phyloP scores from a whole-genome alignment of 2,113 vertebrate genomes.

The Coptodon bakossiorum region DNA sequence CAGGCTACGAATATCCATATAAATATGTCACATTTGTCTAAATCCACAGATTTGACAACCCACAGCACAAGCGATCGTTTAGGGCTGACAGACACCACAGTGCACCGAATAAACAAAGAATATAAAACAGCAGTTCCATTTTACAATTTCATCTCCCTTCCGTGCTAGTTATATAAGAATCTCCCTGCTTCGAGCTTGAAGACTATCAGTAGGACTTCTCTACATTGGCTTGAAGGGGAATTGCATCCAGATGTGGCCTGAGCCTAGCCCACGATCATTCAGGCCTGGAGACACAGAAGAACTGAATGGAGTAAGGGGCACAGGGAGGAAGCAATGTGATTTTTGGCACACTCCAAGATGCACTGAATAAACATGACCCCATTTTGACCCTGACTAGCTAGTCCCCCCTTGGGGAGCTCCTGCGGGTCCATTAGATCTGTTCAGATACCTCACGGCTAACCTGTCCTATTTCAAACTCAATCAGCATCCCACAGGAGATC shows the following conservation, averaged over 20 bases:
- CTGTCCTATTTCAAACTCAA: conserved; percentile 68
- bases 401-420: conserved; percentile 36
- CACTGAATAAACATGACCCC: conserved; percentile 67
- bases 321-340: conserved; percentile 30
- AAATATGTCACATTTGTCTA: conserved; percentile 63
- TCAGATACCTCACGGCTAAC: conserved; percentile 49
- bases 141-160: conserved; percentile 35
- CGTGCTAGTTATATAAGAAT: conserved; percentile 38
- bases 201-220: conserved; percentile 21
- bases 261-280: conserved; percentile 20
- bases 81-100: conserved; percentile 16
- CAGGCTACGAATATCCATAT: conserved; percentile 47
- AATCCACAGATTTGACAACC: conserved; percentile 45
- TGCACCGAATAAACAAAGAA: conserved; percentile 6
- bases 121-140: conserved; percentile 21
- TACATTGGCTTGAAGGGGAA: conserved; percentile 11
- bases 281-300: neutral
- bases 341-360: conserved; percentile 61
- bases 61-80: conserved; percentile 29
- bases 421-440: conserved; percentile 60
- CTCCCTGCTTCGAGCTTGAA: neutral
- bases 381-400: conserved; percentile 39
- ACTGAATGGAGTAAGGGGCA: neutral
- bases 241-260: conserved; percentile 61
- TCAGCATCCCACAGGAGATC: conserved; percentile 47